These are phyloP conservation scores for Thryonomys swinderianus DNA, from an alignment of 2,113 vertebrate species.

Conservation along the genomic window DNA sequence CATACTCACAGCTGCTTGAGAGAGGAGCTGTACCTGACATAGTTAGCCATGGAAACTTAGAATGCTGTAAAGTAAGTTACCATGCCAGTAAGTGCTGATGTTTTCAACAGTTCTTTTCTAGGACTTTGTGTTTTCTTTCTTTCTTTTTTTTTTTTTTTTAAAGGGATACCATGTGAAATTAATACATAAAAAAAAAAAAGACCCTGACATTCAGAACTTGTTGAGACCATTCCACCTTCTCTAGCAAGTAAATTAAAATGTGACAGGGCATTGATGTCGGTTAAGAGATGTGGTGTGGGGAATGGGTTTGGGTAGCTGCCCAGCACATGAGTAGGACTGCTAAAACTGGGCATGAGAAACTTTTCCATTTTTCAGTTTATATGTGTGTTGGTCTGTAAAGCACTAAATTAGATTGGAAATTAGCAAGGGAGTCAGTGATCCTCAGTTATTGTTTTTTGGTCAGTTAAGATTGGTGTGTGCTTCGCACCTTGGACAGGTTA, in stretches of 20 bases:
- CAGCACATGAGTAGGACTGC: background rate
- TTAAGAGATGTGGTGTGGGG: background rate
- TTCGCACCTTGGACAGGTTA: conserved; percentile 53
- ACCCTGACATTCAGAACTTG: background rate
- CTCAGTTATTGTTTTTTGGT: conserved; percentile 31
- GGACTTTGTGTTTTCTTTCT: background rate
- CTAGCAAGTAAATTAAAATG: background rate
- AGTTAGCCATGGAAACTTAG: background rate
- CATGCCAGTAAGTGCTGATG: background rate
- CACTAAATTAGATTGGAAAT: conserved; percentile 31
- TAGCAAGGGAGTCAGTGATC: background rate
- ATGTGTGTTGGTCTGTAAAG: background rate
- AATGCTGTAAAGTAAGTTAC: background rate
- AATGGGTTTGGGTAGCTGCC: background rate
- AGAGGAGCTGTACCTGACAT: background rate
- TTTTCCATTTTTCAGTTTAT: background rate
- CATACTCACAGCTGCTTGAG: background rate
- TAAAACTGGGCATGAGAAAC: background rate
- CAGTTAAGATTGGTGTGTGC: conserved; percentile 18
- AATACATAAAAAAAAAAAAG: conserved; percentile 53
- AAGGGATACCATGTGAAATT: background rate
- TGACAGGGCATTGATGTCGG: background rate
- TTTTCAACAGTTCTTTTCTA: conserved; percentile 1
- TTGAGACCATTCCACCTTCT: background rate
- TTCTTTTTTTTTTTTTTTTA: background rate